Conservation (phyloP, 2,113 vertebrate genomes). For the Protobothrops flavoviridis region DNA sequence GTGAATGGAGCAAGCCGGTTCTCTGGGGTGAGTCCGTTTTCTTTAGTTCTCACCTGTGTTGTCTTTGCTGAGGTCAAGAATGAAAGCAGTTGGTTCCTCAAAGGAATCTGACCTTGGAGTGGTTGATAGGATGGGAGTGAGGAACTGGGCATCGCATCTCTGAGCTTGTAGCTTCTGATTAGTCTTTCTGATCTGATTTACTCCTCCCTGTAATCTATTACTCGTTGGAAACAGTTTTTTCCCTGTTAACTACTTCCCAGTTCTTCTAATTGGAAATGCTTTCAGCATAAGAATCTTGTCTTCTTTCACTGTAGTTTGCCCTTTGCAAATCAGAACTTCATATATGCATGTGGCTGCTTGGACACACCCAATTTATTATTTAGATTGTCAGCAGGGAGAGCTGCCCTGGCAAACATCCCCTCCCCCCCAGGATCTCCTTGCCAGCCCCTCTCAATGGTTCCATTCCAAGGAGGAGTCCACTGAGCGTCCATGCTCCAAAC, state of each 20-base stretch:
- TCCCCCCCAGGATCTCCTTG: neutral
- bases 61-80: neutral
- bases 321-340: neutral
- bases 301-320: neutral
- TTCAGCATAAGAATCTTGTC: neutral
- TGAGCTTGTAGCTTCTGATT: neutral
- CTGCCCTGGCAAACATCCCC: neutral
- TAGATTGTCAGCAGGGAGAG: neutral
- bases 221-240: neutral
- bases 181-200: neutral
- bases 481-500: neutral
- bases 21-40: conserved; percentile 49
- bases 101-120: neutral
- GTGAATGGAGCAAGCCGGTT: conserved; percentile 63
- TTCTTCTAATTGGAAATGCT: neutral
- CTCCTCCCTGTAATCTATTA: neutral
- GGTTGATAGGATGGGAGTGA: neutral
- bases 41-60: neutral
- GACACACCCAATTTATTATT: neutral
- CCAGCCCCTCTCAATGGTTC: neutral
- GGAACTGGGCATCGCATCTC: neutral
- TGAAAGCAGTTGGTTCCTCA: neutral
- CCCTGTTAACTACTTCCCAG: neutral
- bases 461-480: neutral
- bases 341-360: neutral